These are phyloP conservation scores for Muscina levida DNA, from an alignment of 2,888 invertebrate genomes.

Conservation along the genomic window DNA sequence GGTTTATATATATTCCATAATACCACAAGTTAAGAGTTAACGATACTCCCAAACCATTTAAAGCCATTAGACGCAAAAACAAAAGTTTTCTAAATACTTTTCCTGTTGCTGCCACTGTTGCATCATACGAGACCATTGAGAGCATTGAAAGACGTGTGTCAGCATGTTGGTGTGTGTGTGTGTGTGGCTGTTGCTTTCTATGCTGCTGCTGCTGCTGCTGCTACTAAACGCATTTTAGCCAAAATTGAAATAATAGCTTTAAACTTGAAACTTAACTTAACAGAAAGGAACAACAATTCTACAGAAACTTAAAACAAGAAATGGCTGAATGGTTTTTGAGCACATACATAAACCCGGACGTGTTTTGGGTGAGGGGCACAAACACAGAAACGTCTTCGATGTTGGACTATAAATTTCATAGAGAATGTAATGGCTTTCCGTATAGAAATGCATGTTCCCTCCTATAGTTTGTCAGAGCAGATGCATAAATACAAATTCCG, in stretches of 20 bases:
- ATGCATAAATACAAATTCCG: neutral
- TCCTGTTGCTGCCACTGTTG: conserved; percentile 19
- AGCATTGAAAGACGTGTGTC: conserved; percentile 1
- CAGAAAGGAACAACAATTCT: neutral
- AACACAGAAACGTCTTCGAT: conserved; percentile 15
- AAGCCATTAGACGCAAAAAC: conserved; percentile 26
- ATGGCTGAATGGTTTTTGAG: neutral
- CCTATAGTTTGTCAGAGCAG: neutral
- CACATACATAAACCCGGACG: neutral
- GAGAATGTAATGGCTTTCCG: conserved; percentile 28
- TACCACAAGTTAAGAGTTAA: conserved; percentile 34
- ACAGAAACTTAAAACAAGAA: neutral
- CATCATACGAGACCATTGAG: conserved; percentile 30
- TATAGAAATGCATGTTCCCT: conserved; percentile 16
- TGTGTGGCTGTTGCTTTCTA: too few species aligned
- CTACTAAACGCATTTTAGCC: conserved; percentile 21
- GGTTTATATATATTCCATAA: neutral
- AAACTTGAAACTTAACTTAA: conserved; percentile 23
- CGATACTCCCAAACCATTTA: conserved; percentile 36
- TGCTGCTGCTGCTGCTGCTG: too few species aligned
- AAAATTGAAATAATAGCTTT: conserved; percentile 29
- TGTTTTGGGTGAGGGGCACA: neutral
- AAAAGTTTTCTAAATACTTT: conserved; percentile 22
- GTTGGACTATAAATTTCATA: conserved; percentile 17
- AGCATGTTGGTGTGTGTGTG: conserved; percentile 25